These are phyloP conservation scores for Bombus terrestris DNA, from an alignment of 1,140 invertebrate genomes.

Conservation along the genomic window DNA sequence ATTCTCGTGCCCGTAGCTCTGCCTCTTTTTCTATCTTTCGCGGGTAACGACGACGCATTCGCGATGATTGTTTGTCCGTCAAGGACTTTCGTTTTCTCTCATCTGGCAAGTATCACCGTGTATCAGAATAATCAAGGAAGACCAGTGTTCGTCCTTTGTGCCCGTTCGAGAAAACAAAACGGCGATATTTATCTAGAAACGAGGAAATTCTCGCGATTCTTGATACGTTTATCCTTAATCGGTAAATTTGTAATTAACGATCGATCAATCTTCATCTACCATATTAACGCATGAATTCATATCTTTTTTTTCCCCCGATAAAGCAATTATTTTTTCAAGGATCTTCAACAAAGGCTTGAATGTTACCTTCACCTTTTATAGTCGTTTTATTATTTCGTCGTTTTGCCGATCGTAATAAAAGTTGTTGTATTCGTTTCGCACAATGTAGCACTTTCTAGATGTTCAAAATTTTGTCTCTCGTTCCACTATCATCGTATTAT, in stretches of 20 bases:
- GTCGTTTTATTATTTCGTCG: background rate
- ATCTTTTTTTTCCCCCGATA: background rate
- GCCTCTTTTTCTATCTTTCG: constrained; percentile 48
- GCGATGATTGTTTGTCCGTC: constrained; percentile 42
- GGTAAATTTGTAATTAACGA: background rate
- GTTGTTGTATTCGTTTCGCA: background rate
- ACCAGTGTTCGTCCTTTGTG: constrained; percentile 55
- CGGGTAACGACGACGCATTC: constrained; percentile 32
- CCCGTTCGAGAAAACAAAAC: background rate
- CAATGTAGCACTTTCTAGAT: background rate
- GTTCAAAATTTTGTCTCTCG: background rate
- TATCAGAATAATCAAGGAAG: constrained; percentile 60
- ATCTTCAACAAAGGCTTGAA: background rate
- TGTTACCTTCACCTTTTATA: background rate
- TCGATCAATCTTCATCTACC: background rate
- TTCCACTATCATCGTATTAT: constrained; percentile 22
- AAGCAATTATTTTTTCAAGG: constrained; percentile 5
- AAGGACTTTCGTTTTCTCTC: constrained; percentile 51
- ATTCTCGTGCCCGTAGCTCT: constrained; percentile 59
- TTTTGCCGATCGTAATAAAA: background rate
- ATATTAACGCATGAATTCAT: background rate
- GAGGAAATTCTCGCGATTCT: background rate
- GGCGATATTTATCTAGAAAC: constrained; percentile 20
- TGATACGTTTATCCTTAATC: background rate
- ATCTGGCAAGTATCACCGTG: background rate